Percentiles rank a stretch among this genome's conserved stretches.
Evolutionary conservation across 2,797 vertebrate genomes (phyloP).

Genomic region (Gymnopithys bicolor): DNA sequence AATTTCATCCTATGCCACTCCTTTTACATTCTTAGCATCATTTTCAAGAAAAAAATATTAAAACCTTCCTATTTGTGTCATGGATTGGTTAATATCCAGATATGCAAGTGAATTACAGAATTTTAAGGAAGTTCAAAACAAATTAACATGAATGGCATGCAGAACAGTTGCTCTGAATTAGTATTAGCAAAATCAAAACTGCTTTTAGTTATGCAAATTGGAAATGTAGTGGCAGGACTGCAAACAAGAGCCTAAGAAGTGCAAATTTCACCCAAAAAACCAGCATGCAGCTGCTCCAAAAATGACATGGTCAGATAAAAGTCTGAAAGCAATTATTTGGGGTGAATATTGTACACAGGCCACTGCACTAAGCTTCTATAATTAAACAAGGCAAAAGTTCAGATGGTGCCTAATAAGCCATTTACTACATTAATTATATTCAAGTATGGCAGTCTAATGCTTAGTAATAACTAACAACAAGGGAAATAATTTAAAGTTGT

Average conservation of each 20-base stretch:
- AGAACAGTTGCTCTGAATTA: background rate
- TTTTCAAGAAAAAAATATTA: background rate
- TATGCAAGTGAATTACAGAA: background rate
- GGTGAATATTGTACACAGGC: conserved; percentile 42
- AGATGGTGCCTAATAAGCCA: conserved; percentile 58
- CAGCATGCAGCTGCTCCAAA: conserved; percentile 14
- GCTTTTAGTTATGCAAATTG: background rate
- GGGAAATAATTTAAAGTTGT: conserved; percentile 17
- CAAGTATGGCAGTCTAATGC: conserved; percentile 28
- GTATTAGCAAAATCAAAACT: background rate
- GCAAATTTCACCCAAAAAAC: conserved; percentile 33
- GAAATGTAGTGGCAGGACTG: background rate
- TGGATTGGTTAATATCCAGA: background rate
- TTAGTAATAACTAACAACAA: conserved; percentile 40
- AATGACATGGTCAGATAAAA: conserved; percentile 45
- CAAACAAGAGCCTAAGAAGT: conserved; percentile 9
- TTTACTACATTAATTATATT: conserved; percentile 59
- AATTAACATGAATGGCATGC: background rate
- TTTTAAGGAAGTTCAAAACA: background rate
- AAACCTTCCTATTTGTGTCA: background rate
- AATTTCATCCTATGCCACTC: background rate
- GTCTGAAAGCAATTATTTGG: conserved; percentile 63
- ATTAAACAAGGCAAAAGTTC: conserved; percentile 64
- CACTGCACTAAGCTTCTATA: conserved; percentile 52
- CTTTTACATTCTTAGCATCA: background rate